Evolutionary conservation across 2,888 invertebrate species (phyloP).

Genomic region (Habrosyne pyritoides): DNA sequence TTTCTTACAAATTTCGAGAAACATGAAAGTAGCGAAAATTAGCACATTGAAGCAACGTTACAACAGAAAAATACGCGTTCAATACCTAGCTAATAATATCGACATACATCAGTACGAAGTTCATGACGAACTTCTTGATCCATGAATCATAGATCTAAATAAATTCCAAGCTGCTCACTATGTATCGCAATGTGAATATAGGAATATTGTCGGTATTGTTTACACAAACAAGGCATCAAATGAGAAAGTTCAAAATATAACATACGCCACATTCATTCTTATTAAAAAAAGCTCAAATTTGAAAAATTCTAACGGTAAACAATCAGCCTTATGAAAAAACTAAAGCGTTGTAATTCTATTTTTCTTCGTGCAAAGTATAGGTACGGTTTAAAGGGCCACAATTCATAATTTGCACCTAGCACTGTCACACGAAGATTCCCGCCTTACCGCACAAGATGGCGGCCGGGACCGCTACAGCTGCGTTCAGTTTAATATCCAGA

Average conservation of each 20-base stretch:
- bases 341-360: not conserved
- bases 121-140: constrained; percentile 1
- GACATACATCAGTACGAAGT: not conserved
- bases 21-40: not conserved
- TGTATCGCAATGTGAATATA: not conserved
- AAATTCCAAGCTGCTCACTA: not conserved
- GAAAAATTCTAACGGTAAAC: not conserved
- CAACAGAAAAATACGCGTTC: not conserved
- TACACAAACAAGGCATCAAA: not conserved
- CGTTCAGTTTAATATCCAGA: constrained; percentile 89
- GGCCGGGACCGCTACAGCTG: constrained; percentile 25
- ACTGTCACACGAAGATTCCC: constrained; percentile 31
- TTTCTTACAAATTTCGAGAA: not conserved
- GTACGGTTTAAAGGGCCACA: not conserved
- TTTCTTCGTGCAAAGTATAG: not conserved
- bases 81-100: constrained; percentile 3
- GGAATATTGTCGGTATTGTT: not conserved
- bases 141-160: not conserved
- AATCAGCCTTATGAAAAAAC: constrained; percentile 1
- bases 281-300: not conserved
- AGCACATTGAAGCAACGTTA: not conserved
- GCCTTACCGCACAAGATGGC: constrained; percentile 49
- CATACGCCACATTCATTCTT: not conserved
- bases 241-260: not conserved
- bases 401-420: not conserved